Evolutionary conservation across 1,140 invertebrate genomes (phyloP), one percentile per base, ranked within the genome.

Genomic region (Bombus polaris): DNA sequence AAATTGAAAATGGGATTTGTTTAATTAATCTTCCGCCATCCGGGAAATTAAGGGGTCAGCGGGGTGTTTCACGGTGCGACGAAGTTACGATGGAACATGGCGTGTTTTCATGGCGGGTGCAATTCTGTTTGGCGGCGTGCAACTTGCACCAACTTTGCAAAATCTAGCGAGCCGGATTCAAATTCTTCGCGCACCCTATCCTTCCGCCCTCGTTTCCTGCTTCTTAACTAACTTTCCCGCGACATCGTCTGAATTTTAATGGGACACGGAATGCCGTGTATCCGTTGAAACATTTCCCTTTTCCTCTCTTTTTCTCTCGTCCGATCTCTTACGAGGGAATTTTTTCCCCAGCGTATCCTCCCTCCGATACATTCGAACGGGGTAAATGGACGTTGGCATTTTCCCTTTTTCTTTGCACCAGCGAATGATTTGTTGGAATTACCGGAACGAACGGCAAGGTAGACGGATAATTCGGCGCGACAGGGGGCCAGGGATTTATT

Each of bases 11-110:
- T 28, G 32, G 66, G 66, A 81, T 81, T 81, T 39, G 66, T 81
- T 81, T 81, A 81, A 81, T 81, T 81, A 70, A 81, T 81, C 53
- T 65, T n/a, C 44, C 59, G 32, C 15, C 65, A 44, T 25, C 39
- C n/a, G 65, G 65, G 65, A 76, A 76, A 76, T 77, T 77, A 77
- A 39, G 74, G 35, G 22, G 35, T 4, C 37, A 28, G 70, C 8
- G 70, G 37, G 37, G 1, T 1, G n/a, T 44, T 47, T 32, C 4
- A 22, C 18, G 72, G 32, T 25, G 25, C 8, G 28, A 22, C 9
- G n/a, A 70, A 28, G n/a, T 10, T 18, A 9, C n/a, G 44, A 9
- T 5, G 66, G 22, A 62, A n/a, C 13, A 10, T 12, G 35, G 8
- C 8, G 62, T 47, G 44, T 39, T n/a, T 37, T 25, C n/a, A 37